phyloP scores from a whole-genome alignment of 2,113 vertebrate species.

The Erpornis zantholeuca region DNA sequence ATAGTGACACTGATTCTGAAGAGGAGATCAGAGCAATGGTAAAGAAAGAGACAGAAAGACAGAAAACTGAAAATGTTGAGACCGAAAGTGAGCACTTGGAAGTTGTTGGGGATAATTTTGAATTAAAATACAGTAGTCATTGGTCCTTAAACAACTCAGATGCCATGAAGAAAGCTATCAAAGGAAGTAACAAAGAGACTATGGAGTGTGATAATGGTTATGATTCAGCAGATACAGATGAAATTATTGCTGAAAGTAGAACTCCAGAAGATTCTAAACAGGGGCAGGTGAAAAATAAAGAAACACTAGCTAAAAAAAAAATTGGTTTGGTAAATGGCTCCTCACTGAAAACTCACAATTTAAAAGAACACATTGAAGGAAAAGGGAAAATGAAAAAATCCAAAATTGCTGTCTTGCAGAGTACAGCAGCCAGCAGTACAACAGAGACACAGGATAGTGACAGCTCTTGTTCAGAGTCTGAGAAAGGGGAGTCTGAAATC shows the following conservation, averaged over 20 bases:
- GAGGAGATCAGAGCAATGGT: slow-evolving; percentile 77
- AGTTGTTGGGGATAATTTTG: slow-evolving; percentile 81
- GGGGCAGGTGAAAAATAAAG: background rate
- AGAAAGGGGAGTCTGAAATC: slow-evolving; percentile 40
- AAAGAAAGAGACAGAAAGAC: slow-evolving; percentile 43
- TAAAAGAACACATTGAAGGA: background rate
- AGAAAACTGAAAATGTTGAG: background rate
- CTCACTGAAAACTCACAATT: background rate
- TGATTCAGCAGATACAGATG: slow-evolving; percentile 88
- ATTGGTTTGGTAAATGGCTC: background rate
- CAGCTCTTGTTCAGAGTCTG: slow-evolving; percentile 32
- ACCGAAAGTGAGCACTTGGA: slow-evolving; percentile 75
- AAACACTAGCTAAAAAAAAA: background rate
- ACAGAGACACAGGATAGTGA: background rate
- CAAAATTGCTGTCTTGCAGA: background rate
- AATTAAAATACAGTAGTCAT: slow-evolving; percentile 56
- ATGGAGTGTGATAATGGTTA: slow-evolving; percentile 65
- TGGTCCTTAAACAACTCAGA: background rate
- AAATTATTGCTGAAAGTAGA: slow-evolving; percentile 82
- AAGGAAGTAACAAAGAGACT: background rate
- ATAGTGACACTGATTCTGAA: slow-evolving; percentile 78
- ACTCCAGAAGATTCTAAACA: background rate
- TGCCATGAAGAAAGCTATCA: background rate
- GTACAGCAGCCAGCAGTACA: background rate
- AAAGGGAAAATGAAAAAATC: background rate